Conservation (phyloP, 2,797 vertebrate species). For the Gobionotothen gibberifrons region DNA sequence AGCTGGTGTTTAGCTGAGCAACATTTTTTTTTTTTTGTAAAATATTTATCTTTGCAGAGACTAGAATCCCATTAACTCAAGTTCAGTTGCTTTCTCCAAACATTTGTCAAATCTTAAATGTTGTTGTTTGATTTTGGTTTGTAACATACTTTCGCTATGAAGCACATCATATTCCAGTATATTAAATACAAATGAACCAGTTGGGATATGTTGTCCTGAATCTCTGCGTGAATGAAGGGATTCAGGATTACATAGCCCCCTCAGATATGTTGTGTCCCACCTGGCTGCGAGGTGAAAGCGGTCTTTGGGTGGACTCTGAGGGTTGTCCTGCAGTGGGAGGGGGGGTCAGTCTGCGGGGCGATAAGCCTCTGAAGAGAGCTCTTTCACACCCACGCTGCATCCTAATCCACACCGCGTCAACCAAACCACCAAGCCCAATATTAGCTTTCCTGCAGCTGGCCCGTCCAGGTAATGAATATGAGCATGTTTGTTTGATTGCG, state of each 20-base stretch:
- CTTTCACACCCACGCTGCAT: constrained; percentile 67
- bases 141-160: background rate
- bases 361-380: constrained; percentile 71
- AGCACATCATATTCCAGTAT: background rate
- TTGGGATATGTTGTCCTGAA: constrained; percentile 1
- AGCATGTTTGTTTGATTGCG: constrained; percentile 63
- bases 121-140: constrained; percentile 2
- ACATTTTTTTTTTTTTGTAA: background rate
- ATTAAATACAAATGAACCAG: background rate
- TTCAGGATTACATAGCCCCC: background rate
- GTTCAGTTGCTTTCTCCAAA: constrained; percentile 4
- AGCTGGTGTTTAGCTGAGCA: constrained; percentile 7
- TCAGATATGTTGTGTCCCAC: constrained; percentile 25
- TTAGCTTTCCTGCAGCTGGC: constrained; percentile 75
- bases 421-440: constrained; percentile 73
- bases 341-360: constrained; percentile 35
- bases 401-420: constrained; percentile 65
- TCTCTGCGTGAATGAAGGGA: constrained; percentile 9
- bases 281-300: constrained; percentile 53
- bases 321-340: constrained; percentile 25
- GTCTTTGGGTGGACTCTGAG: constrained; percentile 43
- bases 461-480: constrained; percentile 50
- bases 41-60: background rate
- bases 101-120: background rate
- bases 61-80: background rate